A percentile compares a stretch with the other conserved stretches of the same genome.
Conservation (phyloP, 2,113 vertebrate species). For the Nipponia nippon region DNA sequence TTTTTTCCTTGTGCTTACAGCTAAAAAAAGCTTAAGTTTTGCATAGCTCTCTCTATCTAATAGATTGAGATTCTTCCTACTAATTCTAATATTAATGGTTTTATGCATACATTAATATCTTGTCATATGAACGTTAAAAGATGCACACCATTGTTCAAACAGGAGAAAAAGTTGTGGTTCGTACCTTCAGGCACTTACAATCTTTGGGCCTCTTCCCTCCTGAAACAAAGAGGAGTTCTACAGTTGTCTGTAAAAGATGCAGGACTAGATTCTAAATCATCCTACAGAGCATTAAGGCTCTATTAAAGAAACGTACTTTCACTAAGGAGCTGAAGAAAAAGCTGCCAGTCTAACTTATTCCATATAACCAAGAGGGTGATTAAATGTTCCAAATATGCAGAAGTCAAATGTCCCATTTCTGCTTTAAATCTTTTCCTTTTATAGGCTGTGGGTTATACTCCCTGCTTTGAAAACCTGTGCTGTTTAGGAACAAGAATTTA, state of each 20-base stretch:
- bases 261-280: background rate
- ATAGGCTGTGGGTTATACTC: conserved; percentile 38
- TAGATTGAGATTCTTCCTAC: background rate
- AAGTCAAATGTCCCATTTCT: conserved; percentile 53
- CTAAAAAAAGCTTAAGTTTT: background rate
- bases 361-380: conserved; percentile 49
- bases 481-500: conserved; percentile 58
- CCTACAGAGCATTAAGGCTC: background rate
- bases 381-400: conserved; percentile 56
- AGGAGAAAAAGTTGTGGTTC: background rate
- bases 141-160: background rate
- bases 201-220: background rate
- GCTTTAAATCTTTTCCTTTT: conserved; percentile 66
- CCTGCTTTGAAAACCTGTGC: conserved; percentile 46
- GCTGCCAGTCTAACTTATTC: conserved; percentile 10
- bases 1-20: background rate
- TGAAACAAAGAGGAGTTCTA: background rate
- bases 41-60: background rate
- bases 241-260: background rate
- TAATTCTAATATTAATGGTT: background rate
- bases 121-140: background rate
- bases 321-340: conserved; percentile 8
- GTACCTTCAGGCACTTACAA: background rate
- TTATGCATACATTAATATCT: background rate
- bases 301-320: conserved; percentile 29